Percentiles rank a stretch among this genome's conserved stretches.
Evolutionary conservation across 2,113 vertebrate genomes (phyloP).

Genomic region (Plectropomus leopardus): DNA sequence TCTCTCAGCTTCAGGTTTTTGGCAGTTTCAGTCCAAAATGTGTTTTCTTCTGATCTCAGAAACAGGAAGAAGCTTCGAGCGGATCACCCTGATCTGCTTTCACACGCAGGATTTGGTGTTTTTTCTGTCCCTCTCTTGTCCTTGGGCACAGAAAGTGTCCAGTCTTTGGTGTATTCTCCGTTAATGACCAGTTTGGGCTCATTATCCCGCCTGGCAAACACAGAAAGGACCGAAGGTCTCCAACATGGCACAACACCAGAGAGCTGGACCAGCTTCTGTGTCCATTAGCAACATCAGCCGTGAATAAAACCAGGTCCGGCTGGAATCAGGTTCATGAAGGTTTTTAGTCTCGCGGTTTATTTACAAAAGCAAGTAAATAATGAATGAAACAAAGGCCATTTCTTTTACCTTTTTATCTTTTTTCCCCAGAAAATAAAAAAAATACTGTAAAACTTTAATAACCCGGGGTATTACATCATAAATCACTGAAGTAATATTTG

Average conservation of each 20-base stretch:
- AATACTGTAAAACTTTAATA: too few relatives aligned
- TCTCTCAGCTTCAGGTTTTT: neutral
- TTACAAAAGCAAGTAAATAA: too few relatives aligned
- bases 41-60: conserved; percentile 10
- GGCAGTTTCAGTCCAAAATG: neutral
- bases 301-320: neutral
- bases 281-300: neutral
- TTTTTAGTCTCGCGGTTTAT: too few relatives aligned
- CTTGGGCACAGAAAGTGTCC: neutral
- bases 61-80: conserved; percentile 11
- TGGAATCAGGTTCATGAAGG: too few relatives aligned
- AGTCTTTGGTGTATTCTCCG: neutral
- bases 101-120: neutral
- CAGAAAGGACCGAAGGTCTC: neutral
- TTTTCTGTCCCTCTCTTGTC: neutral
- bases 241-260: neutral
- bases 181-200: conserved; percentile 20
- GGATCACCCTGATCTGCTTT: neutral
- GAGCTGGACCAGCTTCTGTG: neutral
- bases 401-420: too few relatives aligned
- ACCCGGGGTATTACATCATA: too few relatives aligned
- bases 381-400: too few relatives aligned
- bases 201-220: conserved; percentile 13
- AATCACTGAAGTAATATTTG: too few relatives aligned
- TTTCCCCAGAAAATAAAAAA: too few relatives aligned